A percentile compares a stretch with the other conserved stretches of the same genome.
phyloP scores from a whole-genome alignment of 1,140 invertebrate genomes.

The Aphis craccivora region DNA sequence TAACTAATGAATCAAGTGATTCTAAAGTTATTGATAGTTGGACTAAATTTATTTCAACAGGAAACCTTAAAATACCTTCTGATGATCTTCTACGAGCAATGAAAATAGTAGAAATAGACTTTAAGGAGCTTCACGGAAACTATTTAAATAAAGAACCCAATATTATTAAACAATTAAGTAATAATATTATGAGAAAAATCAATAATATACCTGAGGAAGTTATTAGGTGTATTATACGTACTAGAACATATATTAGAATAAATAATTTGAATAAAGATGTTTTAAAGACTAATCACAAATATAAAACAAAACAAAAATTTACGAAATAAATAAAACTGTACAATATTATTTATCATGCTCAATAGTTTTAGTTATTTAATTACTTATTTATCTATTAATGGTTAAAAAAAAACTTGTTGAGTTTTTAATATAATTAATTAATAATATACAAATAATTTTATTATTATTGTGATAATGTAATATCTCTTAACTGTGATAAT shows the following conservation, averaged over 20 bases:
- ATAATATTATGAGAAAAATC: neutral
- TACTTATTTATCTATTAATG: slow-evolving; percentile 18
- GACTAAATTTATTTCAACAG: neutral
- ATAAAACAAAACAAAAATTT: slow-evolving; percentile 27
- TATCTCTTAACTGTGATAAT: neutral
- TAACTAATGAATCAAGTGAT: neutral
- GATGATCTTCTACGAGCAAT: neutral
- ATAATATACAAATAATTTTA: no score
- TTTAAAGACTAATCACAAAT: neutral
- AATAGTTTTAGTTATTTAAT: neutral
- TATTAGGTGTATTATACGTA: slow-evolving; percentile 15
- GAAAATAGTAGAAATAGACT: neutral
- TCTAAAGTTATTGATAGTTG: neutral
- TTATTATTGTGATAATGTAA: neutral
- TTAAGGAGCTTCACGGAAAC: neutral
- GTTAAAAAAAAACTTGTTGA: no score
- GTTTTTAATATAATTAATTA: no score
- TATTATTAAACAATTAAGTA: slow-evolving; percentile 18
- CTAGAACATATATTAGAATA: slow-evolving; percentile 22
- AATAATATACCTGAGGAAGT: slow-evolving; percentile 7
- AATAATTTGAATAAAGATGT: slow-evolving; percentile 17
- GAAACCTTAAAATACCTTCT: neutral
- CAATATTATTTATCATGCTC: neutral
- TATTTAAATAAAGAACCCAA: neutral
- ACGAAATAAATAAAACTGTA: neutral